These are phyloP conservation scores for Sisyra nigra DNA, from an alignment of 2,888 invertebrate genomes.

Conservation along the genomic window DNA sequence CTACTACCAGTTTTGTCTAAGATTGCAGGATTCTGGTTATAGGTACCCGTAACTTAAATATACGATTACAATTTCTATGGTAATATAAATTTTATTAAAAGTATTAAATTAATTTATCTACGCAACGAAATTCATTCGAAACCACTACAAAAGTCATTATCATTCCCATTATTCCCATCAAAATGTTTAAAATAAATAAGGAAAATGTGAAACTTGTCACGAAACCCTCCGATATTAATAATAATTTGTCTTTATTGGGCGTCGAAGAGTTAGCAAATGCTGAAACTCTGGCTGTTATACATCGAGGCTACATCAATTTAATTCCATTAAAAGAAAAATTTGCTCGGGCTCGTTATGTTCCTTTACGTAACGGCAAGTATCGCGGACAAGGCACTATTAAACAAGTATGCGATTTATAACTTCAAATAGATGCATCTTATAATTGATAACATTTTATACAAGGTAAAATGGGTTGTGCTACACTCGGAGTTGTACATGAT, in stretches of 20 bases:
- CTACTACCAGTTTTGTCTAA: too few species aligned
- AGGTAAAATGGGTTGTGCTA: constrained; percentile 19
- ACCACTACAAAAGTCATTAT: too few species aligned
- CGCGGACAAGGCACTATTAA: constrained; percentile 16
- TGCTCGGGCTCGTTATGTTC: constrained; percentile 17
- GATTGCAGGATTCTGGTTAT: too few species aligned
- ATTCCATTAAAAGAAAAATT: constrained; percentile 16
- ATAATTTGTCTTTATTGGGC: constrained; percentile 16
- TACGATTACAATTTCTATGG: too few species aligned
- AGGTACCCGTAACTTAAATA: too few species aligned
- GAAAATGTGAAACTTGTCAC: constrained; percentile 14
- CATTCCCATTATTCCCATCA: background rate
- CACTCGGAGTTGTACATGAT: constrained; percentile 16
- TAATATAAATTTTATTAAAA: too few species aligned
- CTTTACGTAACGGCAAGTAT: constrained; percentile 14
- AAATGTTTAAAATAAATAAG: constrained; percentile 12
- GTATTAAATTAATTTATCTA: too few species aligned
- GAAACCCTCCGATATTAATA: constrained; percentile 14
- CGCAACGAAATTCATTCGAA: too few species aligned
- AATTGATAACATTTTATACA: constrained; percentile 4
- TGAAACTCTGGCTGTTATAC: constrained; percentile 16
- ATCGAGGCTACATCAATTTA: constrained; percentile 17
- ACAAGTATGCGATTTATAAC: constrained; percentile 11
- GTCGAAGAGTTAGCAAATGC: constrained; percentile 14
- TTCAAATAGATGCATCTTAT: too few species aligned